Conservation (phyloP, 2,797 vertebrate genomes). For the Thalassophryne amazonica region DNA sequence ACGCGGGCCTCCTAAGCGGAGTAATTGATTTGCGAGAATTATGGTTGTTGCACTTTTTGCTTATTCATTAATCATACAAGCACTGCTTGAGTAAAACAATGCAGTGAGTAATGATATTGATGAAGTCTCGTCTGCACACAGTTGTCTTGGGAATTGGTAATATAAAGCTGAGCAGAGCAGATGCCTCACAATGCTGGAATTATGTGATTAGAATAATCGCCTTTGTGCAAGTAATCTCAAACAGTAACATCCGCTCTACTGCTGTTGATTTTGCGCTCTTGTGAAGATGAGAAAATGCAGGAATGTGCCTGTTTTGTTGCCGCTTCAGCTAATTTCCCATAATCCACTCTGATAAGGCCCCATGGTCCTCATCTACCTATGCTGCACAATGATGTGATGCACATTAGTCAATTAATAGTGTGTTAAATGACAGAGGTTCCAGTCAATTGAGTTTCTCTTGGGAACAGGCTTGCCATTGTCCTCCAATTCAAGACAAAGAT, state of each 20-base stretch:
- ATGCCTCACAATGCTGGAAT: conserved; percentile 75
- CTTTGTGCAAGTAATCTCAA: conserved; percentile 74
- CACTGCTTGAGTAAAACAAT: conserved; percentile 68
- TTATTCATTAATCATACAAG: conserved; percentile 72
- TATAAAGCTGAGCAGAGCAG: conserved; percentile 64
- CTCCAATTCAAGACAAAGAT: conserved; percentile 45
- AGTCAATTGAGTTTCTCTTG: conserved; percentile 91
- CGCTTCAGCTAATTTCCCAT: conserved; percentile 78
- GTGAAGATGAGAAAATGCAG: conserved; percentile 47
- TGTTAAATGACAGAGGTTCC: conserved; percentile 96
- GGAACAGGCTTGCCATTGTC: conserved; percentile 56
- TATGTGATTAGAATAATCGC: conserved; percentile 79
- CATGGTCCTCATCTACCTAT: conserved; percentile 85
- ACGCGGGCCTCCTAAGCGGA: conserved; percentile 56
- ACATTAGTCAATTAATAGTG: conserved; percentile 99
- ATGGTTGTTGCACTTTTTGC: conserved; percentile 65
- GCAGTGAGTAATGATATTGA: conserved; percentile 72
- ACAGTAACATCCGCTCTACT: conserved; percentile 63
- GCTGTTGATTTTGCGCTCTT: conserved; percentile 48
- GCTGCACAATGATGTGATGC: conserved; percentile 80
- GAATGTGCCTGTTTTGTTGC: conserved; percentile 36
- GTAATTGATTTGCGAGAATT: conserved; percentile 72
- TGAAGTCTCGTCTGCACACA: conserved; percentile 61
- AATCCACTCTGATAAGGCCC: conserved; percentile 80
- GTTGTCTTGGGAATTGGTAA: conserved; percentile 70